Conservation (phyloP, 2,113 vertebrate genomes). For the Crotalus helleri region DNA sequence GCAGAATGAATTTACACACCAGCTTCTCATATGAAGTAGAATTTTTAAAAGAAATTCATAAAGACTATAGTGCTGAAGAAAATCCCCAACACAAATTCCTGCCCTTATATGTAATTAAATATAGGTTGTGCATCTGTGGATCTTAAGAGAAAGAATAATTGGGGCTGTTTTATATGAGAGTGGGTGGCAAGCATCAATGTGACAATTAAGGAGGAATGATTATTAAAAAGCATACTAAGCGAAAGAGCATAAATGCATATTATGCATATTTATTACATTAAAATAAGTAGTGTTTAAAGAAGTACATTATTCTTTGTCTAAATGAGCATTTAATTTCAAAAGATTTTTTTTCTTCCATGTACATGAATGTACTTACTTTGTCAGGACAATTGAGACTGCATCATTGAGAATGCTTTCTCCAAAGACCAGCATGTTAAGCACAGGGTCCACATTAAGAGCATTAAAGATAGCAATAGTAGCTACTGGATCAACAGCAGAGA, state of each 20-base stretch:
- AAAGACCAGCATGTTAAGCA: slow-evolving; percentile 98
- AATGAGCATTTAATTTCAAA: not conserved
- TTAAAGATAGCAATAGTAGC: slow-evolving; percentile 99
- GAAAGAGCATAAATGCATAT: not conserved
- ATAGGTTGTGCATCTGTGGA: not conserved
- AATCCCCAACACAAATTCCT: not conserved
- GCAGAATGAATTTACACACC: not conserved
- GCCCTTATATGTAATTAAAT: not conserved
- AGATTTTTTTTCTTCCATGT: rapidly evolving
- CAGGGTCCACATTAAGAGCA: slow-evolving; percentile 95
- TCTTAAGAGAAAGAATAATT: not conserved
- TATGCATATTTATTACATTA: not conserved
- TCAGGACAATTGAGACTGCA: slow-evolving; percentile 95
- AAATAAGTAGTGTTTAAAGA: not conserved
- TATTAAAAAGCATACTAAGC: not conserved
- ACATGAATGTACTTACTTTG: slow-evolving; percentile 80
- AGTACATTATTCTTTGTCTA: not conserved
- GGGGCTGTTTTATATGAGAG: not conserved
- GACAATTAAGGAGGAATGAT: not conserved
- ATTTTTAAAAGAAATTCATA: not conserved
- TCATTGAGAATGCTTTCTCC: slow-evolving; percentile 98
- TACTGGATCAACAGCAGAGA: slow-evolving; percentile 96
- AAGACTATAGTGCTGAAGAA: not conserved
- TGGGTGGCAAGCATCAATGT: not conserved
- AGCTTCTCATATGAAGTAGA: not conserved